Evolutionary conservation across 1,140 invertebrate species (phyloP), one percentile per base, ranked within the genome.

Genomic region (Brachionus rotundiformis): DNA sequence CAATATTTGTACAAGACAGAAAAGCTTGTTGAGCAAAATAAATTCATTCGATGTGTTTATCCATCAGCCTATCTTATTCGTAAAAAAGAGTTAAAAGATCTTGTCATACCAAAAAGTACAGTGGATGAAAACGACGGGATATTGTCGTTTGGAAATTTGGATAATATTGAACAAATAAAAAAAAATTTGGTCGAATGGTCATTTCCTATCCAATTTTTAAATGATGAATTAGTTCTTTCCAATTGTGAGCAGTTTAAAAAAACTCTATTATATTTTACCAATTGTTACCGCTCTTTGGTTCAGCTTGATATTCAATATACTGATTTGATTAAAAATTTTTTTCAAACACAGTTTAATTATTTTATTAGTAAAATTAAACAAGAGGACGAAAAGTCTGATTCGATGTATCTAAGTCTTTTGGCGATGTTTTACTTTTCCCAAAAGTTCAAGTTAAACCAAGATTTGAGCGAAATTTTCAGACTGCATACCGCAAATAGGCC

Each of bases 81-180:
- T 36, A 19, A 31, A 33, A 41, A 68, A 7, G 33, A 68, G 36
- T 68, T 13, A 16, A 68, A 19, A 29, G 33, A 31, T n/a, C n/a
- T 68, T 16, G 19, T 16, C 2, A 19, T 68, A 36, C 63, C 63
- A 13, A 68, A 68, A 11, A 2, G 36, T 10, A 36, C 16, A 36
- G n/a, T 68, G 7, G 63, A 68, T 36, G 63, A 68, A n/a, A 68
- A 36, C 11, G 63, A 68, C 16, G 63, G 63, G 11, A 31, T 68
- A 8, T 19, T 68, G 1, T 13, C 36, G 4, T 68, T 68, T 36
- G 63, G 23, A 63, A 23, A 19, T 71, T 7, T 39, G 7, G 11
- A 71, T 33, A 31, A 36, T 10, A 4, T 73, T 6, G 19, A 0
- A n/a, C 19, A 41, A 41, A 13, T 44, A 13, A 47, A 23, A 73